Percentiles rank a stretch among this genome's conserved stretches.
Evolutionary conservation across 2,113 vertebrate genomes (phyloP).

Genomic region (Grammomys surdaster): DNA sequence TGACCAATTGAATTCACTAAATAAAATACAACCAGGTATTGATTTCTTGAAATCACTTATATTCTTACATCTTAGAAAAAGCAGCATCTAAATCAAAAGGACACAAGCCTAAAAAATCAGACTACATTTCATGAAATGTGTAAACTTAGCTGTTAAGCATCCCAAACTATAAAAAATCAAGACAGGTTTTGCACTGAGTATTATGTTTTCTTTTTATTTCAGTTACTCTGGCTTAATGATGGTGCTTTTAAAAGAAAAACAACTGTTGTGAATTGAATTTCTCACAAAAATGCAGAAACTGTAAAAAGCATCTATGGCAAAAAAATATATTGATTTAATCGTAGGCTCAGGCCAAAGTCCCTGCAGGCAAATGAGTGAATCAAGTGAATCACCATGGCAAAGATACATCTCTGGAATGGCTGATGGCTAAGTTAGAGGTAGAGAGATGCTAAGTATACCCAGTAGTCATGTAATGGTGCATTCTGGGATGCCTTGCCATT

Average conservation of each 20-base stretch:
- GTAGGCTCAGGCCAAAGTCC: neutral
- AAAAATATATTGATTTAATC: neutral
- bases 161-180: neutral
- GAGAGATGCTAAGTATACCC: neutral
- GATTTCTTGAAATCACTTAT: conserved; percentile 7
- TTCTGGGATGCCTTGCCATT: neutral
- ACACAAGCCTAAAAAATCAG: neutral
- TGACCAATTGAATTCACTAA: neutral
- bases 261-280: neutral
- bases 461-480: neutral
- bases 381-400: neutral
- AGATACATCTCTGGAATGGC: neutral
- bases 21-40: neutral
- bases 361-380: neutral
- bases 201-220: neutral
- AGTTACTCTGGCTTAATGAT: neutral
- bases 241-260: neutral
- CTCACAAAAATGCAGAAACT: neutral
- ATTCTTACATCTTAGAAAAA: neutral
- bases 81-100: neutral
- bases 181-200: neutral
- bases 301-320: neutral
- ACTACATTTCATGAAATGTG: neutral
- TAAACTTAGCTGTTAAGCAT: neutral
- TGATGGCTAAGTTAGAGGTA: neutral